Conservation (phyloP, 2,888 invertebrate species). For the Geophilus truncorum region DNA sequence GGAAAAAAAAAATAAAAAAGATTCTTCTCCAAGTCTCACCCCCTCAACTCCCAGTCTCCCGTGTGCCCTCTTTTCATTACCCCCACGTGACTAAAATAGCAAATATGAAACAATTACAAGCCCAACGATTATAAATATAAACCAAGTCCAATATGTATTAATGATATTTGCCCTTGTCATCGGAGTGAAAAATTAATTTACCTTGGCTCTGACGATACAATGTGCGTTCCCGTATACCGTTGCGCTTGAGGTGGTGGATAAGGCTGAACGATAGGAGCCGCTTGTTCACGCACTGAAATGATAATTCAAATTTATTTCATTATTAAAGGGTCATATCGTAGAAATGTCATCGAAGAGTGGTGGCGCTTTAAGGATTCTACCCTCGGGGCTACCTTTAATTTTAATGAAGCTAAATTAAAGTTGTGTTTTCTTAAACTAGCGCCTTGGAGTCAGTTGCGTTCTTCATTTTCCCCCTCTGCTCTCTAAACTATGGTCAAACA, state of each 20-base stretch:
- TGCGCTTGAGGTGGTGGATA: slow-evolving; percentile 58
- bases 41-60: no score
- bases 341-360: slow-evolving; percentile 18
- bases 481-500: no score
- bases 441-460: no score
- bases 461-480: no score
- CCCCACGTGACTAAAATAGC: not conserved
- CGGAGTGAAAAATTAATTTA: slow-evolving; percentile 53
- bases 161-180: no score
- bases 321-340: not conserved
- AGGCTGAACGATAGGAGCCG: slow-evolving; percentile 63
- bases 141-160: not conserved
- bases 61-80: not conserved
- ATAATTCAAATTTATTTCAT: slow-evolving; percentile 49
- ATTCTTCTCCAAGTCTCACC: not conserved
- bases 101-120: not conserved
- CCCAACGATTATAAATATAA: not conserved
- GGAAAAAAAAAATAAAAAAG: not conserved
- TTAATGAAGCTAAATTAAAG: no score
- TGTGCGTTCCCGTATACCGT: slow-evolving; percentile 64
- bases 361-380: no score
- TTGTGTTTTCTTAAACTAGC: no score
- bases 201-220: slow-evolving; percentile 72
- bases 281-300: slow-evolving; percentile 56
- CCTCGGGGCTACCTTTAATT: no score